These are phyloP conservation scores for Riparia riparia DNA, from an alignment of 2,113 vertebrate species.

Conservation along the genomic window DNA sequence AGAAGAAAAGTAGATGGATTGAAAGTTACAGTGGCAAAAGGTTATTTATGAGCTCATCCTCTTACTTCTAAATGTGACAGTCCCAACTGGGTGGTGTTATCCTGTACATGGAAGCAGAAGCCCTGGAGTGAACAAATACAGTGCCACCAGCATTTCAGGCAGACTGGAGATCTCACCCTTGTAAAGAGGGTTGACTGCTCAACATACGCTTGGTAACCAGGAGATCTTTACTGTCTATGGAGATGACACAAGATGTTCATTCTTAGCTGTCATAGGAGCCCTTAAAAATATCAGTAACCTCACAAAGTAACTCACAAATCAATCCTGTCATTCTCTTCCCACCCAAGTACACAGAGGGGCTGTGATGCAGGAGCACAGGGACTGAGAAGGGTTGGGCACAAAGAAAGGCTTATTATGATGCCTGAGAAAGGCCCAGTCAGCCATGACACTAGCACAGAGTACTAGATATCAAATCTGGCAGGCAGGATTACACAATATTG, in stretches of 20 bases:
- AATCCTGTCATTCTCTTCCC: neutral
- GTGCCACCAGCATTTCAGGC: neutral
- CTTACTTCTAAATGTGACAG: conserved; percentile 14
- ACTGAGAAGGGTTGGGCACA: neutral
- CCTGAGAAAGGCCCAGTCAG: neutral
- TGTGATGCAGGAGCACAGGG: neutral
- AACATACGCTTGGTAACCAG: neutral
- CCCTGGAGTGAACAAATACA: neutral
- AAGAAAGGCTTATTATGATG: neutral
- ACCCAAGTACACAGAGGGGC: neutral
- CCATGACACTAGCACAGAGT: neutral
- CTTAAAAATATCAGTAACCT: neutral
- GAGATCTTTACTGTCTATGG: neutral
- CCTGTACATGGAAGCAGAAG: neutral
- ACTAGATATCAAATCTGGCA: neutral
- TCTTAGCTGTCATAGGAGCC: neutral
- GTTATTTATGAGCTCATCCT: conserved; percentile 62
- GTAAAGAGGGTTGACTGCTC: neutral
- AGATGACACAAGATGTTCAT: neutral
- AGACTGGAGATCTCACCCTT: neutral
- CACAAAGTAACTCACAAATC: neutral
- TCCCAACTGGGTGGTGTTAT: neutral
- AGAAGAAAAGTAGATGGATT: conserved; percentile 37
- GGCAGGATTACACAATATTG: neutral
- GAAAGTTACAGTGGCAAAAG: conserved; percentile 52